phyloP scores from a whole-genome alignment of 2,888 invertebrate species.

The Lasioglossum calceatum region DNA sequence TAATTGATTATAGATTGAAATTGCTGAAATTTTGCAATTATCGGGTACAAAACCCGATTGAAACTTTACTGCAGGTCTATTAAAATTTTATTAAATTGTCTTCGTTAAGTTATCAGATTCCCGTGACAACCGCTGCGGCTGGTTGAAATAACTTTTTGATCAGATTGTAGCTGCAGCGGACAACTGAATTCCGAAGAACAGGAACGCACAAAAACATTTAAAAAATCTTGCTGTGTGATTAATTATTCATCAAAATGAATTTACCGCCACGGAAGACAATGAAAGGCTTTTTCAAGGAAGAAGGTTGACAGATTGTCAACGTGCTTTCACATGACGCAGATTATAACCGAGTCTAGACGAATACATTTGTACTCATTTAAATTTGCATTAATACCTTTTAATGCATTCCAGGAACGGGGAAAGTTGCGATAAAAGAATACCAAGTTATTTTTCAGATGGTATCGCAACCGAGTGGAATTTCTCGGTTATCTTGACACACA shows the following conservation, averaged over 20 bases:
- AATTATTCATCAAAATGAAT: too few relatives aligned
- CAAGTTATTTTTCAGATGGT: conserved; percentile 17
- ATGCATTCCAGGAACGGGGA: background rate
- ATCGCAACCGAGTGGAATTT: conserved; percentile 13
- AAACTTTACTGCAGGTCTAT: background rate
- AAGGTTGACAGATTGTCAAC: background rate
- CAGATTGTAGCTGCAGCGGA: too few relatives aligned
- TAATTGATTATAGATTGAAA: background rate
- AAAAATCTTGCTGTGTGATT: too few relatives aligned
- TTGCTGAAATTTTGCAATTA: background rate
- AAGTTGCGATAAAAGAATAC: background rate
- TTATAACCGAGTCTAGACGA: background rate
- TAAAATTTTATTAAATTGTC: background rate
- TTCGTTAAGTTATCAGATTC: too few relatives aligned
- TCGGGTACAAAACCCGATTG: background rate
- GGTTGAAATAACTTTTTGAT: too few relatives aligned
- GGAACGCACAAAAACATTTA: too few relatives aligned
- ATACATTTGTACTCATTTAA: background rate
- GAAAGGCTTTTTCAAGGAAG: background rate
- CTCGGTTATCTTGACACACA: conserved; percentile 29
- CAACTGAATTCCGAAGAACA: too few relatives aligned
- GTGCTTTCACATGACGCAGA: background rate
- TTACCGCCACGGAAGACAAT: background rate
- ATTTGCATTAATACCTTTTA: background rate
- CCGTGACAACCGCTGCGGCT: too few relatives aligned